Evolutionary conservation across 2,113 vertebrate genomes (phyloP), one percentile per base, ranked within the genome.

Genomic region (Acrocephalus arundinaceus): DNA sequence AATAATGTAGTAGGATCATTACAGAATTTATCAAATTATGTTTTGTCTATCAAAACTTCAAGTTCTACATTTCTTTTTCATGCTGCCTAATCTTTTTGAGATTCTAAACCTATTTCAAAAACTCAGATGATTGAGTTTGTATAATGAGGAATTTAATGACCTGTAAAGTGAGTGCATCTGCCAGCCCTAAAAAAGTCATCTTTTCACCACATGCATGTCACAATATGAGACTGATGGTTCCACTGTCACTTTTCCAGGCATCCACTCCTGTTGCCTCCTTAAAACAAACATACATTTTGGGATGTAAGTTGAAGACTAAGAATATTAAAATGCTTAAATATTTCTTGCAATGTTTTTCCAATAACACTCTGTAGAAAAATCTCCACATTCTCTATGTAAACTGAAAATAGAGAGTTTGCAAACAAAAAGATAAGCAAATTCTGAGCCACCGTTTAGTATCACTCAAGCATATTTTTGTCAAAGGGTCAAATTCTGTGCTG

Each of bases 71-170:
- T 83, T 96, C 94, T 96, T 94, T 94, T 73, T 67, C 62, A 62
- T 33, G 49, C 61, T 76, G 71, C 51, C 83, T 90, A 63, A 82
- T 95, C 95, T 97, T 94, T 68, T 8, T 43, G 73, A 96, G 94
- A 91, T 90, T 95, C 77, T 88, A 87, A 90, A 94, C 96, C 78
- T 92, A 95, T 97, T 97, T 94, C 95, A 87, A 96, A 49, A 97
- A 95, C 30, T 57, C 91, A 94, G 81, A 92, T 80, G 93, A 96
- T 43, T 90, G 95, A 92, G 85, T 97, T 97, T 91, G 85, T 97
- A 66, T 97, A 96, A 96, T 94, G 86, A 89, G 96, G 95, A 95
- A 95, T 95, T 95, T 97, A 98, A 98, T 68, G 95, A 93, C 94
- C 90, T 95, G 88, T 90, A 94, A 97, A 97, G 97, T 90, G 81